Evolutionary conservation across 2,113 vertebrate genomes (phyloP).

Genomic region (Oncorhynchus masou): DNA sequence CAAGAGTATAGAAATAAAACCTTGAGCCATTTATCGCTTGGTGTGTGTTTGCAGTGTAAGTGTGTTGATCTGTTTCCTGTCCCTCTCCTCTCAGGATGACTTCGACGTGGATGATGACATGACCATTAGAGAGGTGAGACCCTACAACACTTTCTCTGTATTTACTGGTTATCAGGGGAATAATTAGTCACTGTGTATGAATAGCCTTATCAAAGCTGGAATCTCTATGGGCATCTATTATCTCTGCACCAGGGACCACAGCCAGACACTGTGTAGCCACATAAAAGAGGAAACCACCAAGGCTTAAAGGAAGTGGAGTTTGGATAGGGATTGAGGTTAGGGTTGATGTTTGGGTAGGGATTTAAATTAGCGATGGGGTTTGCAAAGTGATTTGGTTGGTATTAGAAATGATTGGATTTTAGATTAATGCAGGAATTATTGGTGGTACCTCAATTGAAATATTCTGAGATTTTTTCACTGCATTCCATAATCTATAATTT

Average conservation of each 20-base stretch:
- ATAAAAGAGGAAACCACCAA: too few relatives aligned
- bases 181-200: neutral
- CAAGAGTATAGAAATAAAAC: neutral
- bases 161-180: neutral
- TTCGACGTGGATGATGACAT: slow-evolving; percentile 80
- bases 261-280: neutral
- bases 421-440: too few relatives aligned
- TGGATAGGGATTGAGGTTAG: neutral
- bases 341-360: neutral
- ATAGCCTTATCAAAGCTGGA: too few relatives aligned
- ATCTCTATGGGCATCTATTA: too few relatives aligned
- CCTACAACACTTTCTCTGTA: neutral
- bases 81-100: slow-evolving; percentile 76
- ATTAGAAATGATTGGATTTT: too few relatives aligned
- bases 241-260: too few relatives aligned
- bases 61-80: slow-evolving; percentile 12
- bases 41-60: neutral
- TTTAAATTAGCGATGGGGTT: neutral
- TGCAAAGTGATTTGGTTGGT: too few relatives aligned
- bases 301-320: neutral
- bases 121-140: slow-evolving; percentile 83
- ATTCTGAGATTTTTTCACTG: too few relatives aligned
- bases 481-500: too few relatives aligned
- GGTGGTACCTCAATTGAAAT: too few relatives aligned
- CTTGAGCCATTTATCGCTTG: neutral